These are phyloP conservation scores for Epizoanthus stellaris DNA, from an alignment of 92 coral and sea anemone genomes.

Conservation along the genomic window DNA sequence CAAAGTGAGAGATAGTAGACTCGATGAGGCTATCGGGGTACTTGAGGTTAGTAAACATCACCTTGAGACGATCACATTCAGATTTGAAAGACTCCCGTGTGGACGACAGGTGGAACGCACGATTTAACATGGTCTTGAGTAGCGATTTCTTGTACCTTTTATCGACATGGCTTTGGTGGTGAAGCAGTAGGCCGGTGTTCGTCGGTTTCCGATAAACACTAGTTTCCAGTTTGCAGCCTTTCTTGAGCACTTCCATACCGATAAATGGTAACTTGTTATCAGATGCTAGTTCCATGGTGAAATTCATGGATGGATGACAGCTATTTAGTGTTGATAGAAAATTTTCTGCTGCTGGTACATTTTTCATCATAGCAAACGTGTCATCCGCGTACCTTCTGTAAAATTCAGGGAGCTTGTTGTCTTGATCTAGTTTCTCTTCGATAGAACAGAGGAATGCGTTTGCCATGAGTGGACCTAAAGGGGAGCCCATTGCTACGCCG, in stretches of 20 bases:
- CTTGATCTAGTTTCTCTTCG: no score
- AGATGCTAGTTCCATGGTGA: slow-evolving; percentile 32
- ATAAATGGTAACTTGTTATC: slow-evolving; percentile 20
- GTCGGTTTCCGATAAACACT: slow-evolving; percentile 10
- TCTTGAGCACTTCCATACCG: slow-evolving; percentile 31
- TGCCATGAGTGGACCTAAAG: no score
- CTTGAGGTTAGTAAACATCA: slow-evolving; percentile 20
- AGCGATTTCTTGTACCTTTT: background rate
- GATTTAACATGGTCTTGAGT: background rate
- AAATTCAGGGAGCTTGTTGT: no score
- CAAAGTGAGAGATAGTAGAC: slow-evolving; percentile 30
- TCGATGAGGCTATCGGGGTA: slow-evolving; percentile 27
- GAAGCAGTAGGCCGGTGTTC: slow-evolving; percentile 17
- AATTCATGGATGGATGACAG: slow-evolving; percentile 8
- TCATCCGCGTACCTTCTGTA: no score
- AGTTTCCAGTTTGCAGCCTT: background rate
- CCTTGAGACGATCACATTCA: slow-evolving; percentile 30
- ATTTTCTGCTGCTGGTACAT: no score
- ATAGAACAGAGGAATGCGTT: no score
- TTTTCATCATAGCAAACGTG: no score
- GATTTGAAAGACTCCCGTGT: slow-evolving; percentile 32
- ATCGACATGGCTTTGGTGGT: slow-evolving; percentile 7
- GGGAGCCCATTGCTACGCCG: no score
- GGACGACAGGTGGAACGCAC: slow-evolving; percentile 29
- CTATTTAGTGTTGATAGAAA: no score